Base-by-base conservation (phyloP, 2,113 vertebrate genomes). In the Scartelaos histophorus region DNA sequence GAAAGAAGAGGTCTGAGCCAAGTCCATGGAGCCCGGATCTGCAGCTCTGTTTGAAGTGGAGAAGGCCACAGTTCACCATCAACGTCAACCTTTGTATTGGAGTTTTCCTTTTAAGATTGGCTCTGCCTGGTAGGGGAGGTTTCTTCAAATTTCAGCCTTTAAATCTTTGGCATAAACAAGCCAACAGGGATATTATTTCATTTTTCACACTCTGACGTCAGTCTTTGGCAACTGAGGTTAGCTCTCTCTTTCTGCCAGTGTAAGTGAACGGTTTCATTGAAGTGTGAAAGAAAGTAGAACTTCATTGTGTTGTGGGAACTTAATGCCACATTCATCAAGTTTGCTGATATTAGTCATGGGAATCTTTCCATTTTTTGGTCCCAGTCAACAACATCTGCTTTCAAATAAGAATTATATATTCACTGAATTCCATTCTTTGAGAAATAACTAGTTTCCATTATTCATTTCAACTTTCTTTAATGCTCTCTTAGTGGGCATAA, bases 111-210 rank as follows among this genome's bases (percentile, higher is more conserved):
- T 74, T 21, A 74, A 71, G 66, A 71, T 19, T 17, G 24, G 38
- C 47, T 61, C 17, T 54, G 25, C 47, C 72, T 54, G 43, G 35
- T n/a, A 21, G 57, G 51, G 49, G 19, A 69, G 54, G 45, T 45
- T 79, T 73, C 38, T n/a, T 7, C 69, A 74, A 66, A 15, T 54
- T n/a, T 54, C 24, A 71, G 47, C 71, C 71, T 78, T 73, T 22
- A 75, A 46, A 73, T 75, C 47, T 29, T 29, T 34, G 57, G 43
- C 25, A 67, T 62, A 67, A 82, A 60, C 46, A 65, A 58, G 66
- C 62, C 13, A 57, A 47, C 22, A 70, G 15, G 19, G 10, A 53
- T 70, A 4, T 70, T 75, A 69, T 17, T 56, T 54, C 54, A 47
- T 16, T 67, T 54, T 54, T n/a, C 16, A 17, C 5, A 29, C 19